phyloP scores from a whole-genome alignment of 1,140 invertebrate species.

The Bicyclus anynana region DNA sequence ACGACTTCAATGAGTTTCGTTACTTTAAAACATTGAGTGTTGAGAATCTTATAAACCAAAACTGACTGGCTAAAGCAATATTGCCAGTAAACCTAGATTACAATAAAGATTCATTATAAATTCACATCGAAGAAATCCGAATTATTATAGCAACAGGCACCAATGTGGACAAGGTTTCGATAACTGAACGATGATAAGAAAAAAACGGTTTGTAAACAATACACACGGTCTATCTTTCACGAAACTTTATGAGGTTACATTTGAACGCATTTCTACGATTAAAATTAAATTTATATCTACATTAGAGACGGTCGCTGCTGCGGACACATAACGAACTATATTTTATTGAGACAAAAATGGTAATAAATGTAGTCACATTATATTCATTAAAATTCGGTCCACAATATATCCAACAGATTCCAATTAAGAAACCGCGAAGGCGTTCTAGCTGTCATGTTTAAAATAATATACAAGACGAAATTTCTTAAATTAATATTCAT shows the following conservation, averaged over 20 bases:
- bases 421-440: conserved; percentile 1
- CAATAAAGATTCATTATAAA: conserved; percentile 15
- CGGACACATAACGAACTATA: neutral
- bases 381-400: conserved; percentile 6
- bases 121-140: conserved; percentile 23
- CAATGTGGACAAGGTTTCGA: conserved; percentile 60
- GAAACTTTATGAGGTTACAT: conserved; percentile 38
- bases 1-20: neutral
- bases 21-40: neutral
- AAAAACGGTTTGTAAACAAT: conserved; percentile 69
- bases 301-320: neutral
- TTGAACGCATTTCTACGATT: conserved; percentile 49
- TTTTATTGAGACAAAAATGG: neutral
- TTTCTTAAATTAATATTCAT: conserved; percentile 24
- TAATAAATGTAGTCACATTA: neutral
- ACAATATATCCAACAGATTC: neutral
- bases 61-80: neutral
- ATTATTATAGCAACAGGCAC: conserved; percentile 63
- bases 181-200: conserved; percentile 59
- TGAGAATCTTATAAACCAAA: neutral
- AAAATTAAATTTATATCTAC: neutral
- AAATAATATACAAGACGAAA: conserved; percentile 11
- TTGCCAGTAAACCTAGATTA: neutral
- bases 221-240: conserved; percentile 48
- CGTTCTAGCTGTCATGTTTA: conserved; percentile 10